A percentile compares a stretch with the other conserved stretches of the same genome.
Evolutionary conservation across 2,113 vertebrate genomes (phyloP).

Genomic region (Ploceus nigricollis): DNA sequence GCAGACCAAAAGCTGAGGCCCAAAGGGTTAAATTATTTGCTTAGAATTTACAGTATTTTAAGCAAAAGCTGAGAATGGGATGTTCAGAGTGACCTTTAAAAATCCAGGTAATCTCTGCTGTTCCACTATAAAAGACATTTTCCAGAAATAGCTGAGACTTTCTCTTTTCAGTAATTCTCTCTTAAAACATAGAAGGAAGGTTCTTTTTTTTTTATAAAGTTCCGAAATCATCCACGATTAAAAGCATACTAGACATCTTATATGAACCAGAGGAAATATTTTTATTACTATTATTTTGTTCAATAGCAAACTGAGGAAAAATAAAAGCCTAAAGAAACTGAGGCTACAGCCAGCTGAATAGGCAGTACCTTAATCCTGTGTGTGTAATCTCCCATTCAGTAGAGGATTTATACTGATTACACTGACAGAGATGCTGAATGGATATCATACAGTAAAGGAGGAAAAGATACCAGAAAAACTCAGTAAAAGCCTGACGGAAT

Average conservation of each 20-base stretch:
- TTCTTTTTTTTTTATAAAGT: background rate
- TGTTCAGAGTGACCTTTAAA: background rate
- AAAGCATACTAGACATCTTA: background rate
- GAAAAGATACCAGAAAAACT: background rate
- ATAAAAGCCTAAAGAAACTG: background rate
- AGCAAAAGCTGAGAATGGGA: background rate
- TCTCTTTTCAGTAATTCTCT: background rate
- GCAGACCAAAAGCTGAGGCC: background rate
- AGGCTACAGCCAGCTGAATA: background rate
- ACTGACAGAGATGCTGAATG: background rate
- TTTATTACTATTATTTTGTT: background rate
- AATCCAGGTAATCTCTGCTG: background rate
- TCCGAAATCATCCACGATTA: background rate
- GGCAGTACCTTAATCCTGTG: background rate
- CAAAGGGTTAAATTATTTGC: background rate
- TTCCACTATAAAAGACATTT: background rate
- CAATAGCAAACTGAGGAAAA: background rate
- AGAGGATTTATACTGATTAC: background rate
- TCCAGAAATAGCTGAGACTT: background rate
- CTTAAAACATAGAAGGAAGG: background rate
- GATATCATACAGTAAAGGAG: background rate
- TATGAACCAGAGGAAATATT: background rate
- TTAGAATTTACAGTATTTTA: background rate
- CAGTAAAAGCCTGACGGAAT: background rate
- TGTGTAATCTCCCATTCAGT: background rate